A percentile compares a stretch with the other conserved stretches of the same genome.
These are phyloP conservation scores for Egretta garzetta DNA, from an alignment of 2,113 vertebrate species.

Conservation along the genomic window DNA sequence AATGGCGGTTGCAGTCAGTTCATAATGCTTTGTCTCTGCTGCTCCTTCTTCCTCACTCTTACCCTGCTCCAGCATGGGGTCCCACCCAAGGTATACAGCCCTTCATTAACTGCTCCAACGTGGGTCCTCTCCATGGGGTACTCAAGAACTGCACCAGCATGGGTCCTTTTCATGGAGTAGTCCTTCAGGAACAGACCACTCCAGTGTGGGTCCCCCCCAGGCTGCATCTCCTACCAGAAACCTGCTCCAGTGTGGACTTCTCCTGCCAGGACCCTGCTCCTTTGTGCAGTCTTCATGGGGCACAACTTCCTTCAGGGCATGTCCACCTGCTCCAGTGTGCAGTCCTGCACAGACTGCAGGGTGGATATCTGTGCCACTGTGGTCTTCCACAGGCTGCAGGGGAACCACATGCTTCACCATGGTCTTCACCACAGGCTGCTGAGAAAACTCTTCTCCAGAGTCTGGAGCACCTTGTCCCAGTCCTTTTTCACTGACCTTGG, in stretches of 20 bases:
- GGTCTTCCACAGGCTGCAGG: not conserved
- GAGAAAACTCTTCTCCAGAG: not conserved
- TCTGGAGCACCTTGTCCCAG: not conserved
- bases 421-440: not conserved
- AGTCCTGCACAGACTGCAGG: not conserved
- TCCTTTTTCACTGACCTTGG: not conserved
- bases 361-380: not conserved
- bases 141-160: too few relatives aligned
- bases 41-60: not conserved
- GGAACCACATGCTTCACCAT: not conserved
- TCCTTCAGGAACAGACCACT: not conserved
- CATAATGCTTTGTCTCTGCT: not conserved
- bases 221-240: not conserved
- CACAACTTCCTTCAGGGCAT: rapidly evolving
- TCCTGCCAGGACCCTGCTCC: not conserved
- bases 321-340: not conserved
- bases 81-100: too few relatives aligned
- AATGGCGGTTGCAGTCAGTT: not conserved
- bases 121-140: rapidly evolving
- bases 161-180: rapidly evolving
- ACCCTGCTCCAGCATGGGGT: not conserved
- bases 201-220: rapidly evolving
- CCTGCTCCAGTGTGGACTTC: rapidly evolving
- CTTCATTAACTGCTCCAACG: not conserved
- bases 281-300: rapidly evolving